Percentiles rank a stretch among this genome's conserved stretches.
These are phyloP conservation scores for Ischnus inquisitorius DNA, from an alignment of 2,888 invertebrate species.

Conservation along the genomic window DNA sequence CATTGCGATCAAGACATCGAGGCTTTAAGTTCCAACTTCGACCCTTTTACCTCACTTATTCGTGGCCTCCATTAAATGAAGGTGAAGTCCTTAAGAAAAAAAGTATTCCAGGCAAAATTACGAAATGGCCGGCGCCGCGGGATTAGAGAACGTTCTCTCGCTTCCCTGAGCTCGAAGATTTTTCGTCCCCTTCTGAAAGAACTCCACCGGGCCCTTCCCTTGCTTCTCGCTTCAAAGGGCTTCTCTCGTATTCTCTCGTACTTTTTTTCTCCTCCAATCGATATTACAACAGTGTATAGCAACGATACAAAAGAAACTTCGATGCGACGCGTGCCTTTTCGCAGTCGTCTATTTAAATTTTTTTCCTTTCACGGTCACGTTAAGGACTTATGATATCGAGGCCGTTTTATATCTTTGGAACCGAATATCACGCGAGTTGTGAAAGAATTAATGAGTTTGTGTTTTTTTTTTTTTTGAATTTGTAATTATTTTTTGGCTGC, in stretches of 20 bases:
- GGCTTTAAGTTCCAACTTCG: background rate
- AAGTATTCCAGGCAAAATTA: constrained; percentile 33
- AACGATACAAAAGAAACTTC: too few species aligned
- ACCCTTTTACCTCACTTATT: background rate
- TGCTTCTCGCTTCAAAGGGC: background rate
- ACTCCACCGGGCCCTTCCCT: background rate
- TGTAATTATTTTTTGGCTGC: too few species aligned
- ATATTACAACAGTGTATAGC: constrained; percentile 9
- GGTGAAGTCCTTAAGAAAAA: constrained; percentile 37
- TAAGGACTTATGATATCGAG: too few species aligned
- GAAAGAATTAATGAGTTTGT: too few species aligned
- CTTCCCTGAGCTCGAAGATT: constrained; percentile 18
- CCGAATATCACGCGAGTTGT: too few species aligned
- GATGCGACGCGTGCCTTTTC: too few species aligned
- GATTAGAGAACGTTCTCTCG: constrained; percentile 25
- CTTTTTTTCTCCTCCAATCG: constrained; percentile 6
- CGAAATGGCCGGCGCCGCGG: constrained; percentile 41
- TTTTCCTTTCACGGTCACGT: too few species aligned
- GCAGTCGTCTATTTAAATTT: too few species aligned
- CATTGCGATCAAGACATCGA: constrained; percentile 2
- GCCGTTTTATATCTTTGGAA: too few species aligned
- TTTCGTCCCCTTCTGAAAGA: background rate
- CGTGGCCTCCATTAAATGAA: constrained; percentile 25
- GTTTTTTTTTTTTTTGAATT: too few species aligned
- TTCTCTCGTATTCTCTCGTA: constrained; percentile 13